Percentiles rank a stretch among this genome's conserved stretches.
These are phyloP conservation scores for Microcebus ravelobensis DNA, from an alignment of 2,113 vertebrate genomes.

Conservation along the genomic window DNA sequence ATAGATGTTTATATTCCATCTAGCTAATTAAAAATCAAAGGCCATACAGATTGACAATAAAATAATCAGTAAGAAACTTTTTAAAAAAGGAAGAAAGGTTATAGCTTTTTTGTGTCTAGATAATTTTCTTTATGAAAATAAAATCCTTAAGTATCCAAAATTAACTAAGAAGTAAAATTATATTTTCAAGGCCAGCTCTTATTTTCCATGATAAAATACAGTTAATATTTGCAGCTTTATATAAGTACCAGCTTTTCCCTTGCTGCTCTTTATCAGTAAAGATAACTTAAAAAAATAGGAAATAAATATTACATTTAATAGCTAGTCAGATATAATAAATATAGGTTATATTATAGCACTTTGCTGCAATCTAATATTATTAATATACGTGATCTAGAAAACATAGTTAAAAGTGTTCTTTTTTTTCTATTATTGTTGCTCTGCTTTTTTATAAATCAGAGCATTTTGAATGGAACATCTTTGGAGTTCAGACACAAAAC, in stretches of 20 bases:
- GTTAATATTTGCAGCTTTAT: not conserved
- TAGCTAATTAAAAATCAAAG: not conserved
- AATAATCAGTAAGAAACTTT: not conserved
- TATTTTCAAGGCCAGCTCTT: not conserved
- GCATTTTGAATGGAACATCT: not conserved
- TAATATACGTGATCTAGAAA: not conserved
- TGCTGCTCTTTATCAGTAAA: not conserved
- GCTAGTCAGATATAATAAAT: not conserved
- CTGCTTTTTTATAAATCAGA: not conserved
- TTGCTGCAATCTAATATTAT: not conserved
- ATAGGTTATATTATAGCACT: not conserved
- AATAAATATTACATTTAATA: not conserved
- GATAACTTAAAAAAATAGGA: not conserved
- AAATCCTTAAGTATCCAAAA: not conserved
- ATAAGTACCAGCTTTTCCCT: not conserved
- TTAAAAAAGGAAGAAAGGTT: not conserved
- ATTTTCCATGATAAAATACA: slow-evolving; percentile 11
- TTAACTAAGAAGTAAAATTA: not conserved
- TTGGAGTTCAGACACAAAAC: not conserved
- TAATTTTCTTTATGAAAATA: not conserved
- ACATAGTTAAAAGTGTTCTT: not conserved
- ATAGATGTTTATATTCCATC: not conserved
- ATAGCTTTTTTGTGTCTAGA: not conserved
- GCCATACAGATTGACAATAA: not conserved
- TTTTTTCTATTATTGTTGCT: slow-evolving; percentile 33